Evolutionary conservation across 2,888 invertebrate species (phyloP), one percentile per base, ranked within the genome.

Genomic region (Acronicta psi): DNA sequence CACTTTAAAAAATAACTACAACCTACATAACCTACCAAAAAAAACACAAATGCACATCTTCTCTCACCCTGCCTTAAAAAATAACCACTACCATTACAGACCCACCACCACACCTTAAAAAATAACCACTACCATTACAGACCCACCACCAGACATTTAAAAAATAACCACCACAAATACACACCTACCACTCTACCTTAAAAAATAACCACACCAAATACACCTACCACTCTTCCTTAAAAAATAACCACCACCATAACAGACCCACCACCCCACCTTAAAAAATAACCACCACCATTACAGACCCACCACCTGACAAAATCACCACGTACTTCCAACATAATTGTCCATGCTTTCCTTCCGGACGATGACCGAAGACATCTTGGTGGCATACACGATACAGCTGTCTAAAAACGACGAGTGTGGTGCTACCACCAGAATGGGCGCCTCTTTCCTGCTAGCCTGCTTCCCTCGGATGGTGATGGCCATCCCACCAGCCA

Each of bases 331-430:
- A 98, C 98, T 97, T 96, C 98, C 98, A 87, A 98, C 96, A 84
- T 97, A 96, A 78, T 97, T 97, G 86, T 97, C 96, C 89, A 96
- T 95, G 87, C 97, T 96, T 85, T 97, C 97, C 78, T 96, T 95
- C 85, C 98, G 95, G 70, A 97, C 97, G 88, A 98, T 97, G 86
- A 97, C 97, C 13, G 97, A 97, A 9, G 97, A 97, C 90, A 97
- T 97, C 85, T 96, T 96, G 57, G 97, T 96, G 73, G 97, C 96
- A 87, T 97, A 97, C 81, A 97, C 96, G 77, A 97, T 96, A 80
- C 98, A 96, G 79, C 97, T 97, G 91, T 98, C 98, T 82, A 98
- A 95, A 94, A 97, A 98, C 7, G 98, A 97, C 57, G 98, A 98
- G 90, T 98, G 98, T 4, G 98, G 98, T 1, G 98, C 98, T 49